Evolutionary conservation across 2,113 vertebrate species (phyloP), one percentile per base, ranked within the genome.

Genomic region (Mungos mungo): DNA sequence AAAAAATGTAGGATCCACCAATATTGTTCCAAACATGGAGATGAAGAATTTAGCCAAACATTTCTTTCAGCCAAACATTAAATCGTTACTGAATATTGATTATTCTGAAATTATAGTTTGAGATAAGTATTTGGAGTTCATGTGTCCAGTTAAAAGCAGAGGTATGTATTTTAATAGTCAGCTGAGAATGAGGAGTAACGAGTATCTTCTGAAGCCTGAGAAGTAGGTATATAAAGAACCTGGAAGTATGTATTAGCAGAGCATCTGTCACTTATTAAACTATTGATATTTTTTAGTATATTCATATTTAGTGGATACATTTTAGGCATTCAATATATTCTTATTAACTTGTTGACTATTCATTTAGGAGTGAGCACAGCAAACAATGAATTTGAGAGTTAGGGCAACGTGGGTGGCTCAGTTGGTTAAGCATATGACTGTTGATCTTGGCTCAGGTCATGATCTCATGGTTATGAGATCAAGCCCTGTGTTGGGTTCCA

Each of bases 31-130:
- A 88, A 92, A 77, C 13, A 69, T 13, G 4, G 9, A 97, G 13
- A 80, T 7, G 25, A 21, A 90, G 15, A 85, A 33, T 80, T 77
- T 54, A 91, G 23, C 15, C 25, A 68, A 25, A n/a, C n/a, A n/a
- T 68, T 96, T 95, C 33, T 74, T 9, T 60, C 27, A 85, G 14
- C 29, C 81, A 96, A 68, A 29, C 29, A 91, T 96, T 85, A 87
- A 65, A 60, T 52, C 88, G 33, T 52, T 89, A 80, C 11, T 92
- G 47, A 82, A 5, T 66, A 93, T 50, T 82, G 71, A 77, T 85
- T 77, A 71, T 86, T 77, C 69, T 93, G 33, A 87, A 25, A 41
- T 84, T 52, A 84, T 29, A 90, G 13, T 35, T 81, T 65, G 9
- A 76, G 7, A 21, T 85, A 94, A 88, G 38, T 80, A 91, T 93